Base-by-base conservation (phyloP, 2,888 invertebrate species). In the Euclidia mi region DNA sequence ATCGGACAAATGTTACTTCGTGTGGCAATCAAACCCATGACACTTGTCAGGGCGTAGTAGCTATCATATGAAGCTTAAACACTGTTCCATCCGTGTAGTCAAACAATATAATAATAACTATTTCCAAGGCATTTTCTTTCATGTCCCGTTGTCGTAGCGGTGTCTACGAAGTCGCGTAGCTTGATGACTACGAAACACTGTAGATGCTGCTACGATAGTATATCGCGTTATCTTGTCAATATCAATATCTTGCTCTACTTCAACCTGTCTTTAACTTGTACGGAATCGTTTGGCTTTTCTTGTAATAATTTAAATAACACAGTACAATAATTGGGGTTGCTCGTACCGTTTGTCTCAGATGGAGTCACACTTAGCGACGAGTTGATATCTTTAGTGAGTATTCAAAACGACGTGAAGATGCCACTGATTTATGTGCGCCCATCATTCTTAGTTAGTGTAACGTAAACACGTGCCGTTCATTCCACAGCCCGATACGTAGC, bases 391-490 rank as follows among this genome's bases (percentile, higher is more conserved):
- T 86, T 86, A 85, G 84, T 84, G 83, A 81, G 85, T 84, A 88
- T 89, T 89, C 87, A 89, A 87, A 89, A 88, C 85, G 87, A 86
- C 84, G 83, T 81, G 86, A 87, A 87, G 88, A 91, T 84, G 85
- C 82, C 82, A 78, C 89, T 89, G 91, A 91, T 91, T 90, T 91
- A 91, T 89, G 84, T 82, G 62, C 68, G 64, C 63, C 81, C 87
- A 90, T 91, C 89, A 90, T 84, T 91, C 91, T 90, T 89, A 86
- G 90, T 90, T 90, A n/a, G 71, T 70, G 80, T 79, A 88, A 89
- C 86, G 86, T 85, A 87, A 89, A 91, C 90, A 91, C 88, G 89
- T 89, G 89, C 89, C 84, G 79, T 81, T 85, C 84, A 80, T 79
- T 76, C 72, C 66, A 52, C 64, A 65, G 50, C 59, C 71, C 53